Conservation (phyloP, 2,113 vertebrate genomes). For the Pogonocichla stellata region DNA sequence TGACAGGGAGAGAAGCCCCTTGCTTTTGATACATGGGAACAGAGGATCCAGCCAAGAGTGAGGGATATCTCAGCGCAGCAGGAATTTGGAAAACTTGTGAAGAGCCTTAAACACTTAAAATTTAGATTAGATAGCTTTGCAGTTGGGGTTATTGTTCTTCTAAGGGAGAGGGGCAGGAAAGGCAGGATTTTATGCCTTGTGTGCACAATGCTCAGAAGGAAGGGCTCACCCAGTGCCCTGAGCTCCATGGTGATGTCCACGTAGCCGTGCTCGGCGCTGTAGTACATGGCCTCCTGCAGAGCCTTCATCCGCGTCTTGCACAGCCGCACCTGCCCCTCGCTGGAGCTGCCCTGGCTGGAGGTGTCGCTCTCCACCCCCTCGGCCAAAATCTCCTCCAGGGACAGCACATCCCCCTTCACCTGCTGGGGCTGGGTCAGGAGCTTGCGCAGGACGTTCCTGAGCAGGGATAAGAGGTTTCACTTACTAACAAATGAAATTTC, state of each 20-base stretch:
- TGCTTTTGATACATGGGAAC: not conserved
- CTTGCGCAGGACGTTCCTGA: constrained; percentile 94
- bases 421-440: constrained; percentile 94
- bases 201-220: fast-evolving
- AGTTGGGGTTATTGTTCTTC: not conserved
- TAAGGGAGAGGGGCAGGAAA: not conserved
- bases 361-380: constrained; percentile 89
- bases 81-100: not conserved
- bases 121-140: not conserved
- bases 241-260: constrained; percentile 99
- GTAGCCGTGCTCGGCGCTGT: constrained; percentile 94
- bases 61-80: not conserved
- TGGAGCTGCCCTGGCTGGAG: constrained; percentile 72
- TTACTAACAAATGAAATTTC: fast-evolving
- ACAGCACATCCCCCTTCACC: constrained; percentile 90
- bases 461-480: not conserved
- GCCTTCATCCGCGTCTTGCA: constrained; percentile 91
- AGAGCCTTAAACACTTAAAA: not conserved
- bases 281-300: constrained; percentile 95
- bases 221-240: constrained; percentile 81
- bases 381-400: constrained; percentile 94
- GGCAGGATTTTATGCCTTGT: fast-evolving
- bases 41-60: not conserved
- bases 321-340: constrained; percentile 78
- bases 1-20: not conserved